Evolutionary conservation across 2,113 vertebrate species (phyloP).

Genomic region (Poecile atricapillus): DNA sequence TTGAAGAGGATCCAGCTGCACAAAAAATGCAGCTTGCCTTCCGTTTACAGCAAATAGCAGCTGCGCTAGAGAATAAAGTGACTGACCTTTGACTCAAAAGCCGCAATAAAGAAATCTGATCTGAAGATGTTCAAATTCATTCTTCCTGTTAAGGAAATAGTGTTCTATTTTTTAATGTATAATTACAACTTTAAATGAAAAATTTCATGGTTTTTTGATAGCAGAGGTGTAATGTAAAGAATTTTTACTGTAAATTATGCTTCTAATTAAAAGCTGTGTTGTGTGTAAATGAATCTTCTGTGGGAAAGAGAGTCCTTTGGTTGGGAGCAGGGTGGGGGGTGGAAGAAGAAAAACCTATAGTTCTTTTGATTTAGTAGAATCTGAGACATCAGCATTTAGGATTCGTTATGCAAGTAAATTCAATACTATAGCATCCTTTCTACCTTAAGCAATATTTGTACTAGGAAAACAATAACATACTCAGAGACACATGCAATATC

Average conservation of each 20-base stretch:
- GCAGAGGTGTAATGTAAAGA: conserved; percentile 71
- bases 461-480: conserved; percentile 50
- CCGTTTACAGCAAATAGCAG: conserved; percentile 95
- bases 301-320: conserved; percentile 60
- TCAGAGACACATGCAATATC: conserved; percentile 65
- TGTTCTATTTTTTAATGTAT: conserved; percentile 77
- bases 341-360: conserved; percentile 44
- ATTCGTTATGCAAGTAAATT: conserved; percentile 69
- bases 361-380: conserved; percentile 57
- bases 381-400: conserved; percentile 61
- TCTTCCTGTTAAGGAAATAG: conserved; percentile 74
- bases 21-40: conserved; percentile 98
- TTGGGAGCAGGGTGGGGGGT: conserved; percentile 47
- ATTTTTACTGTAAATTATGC: conserved; percentile 77
- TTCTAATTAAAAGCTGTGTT: conserved; percentile 74
- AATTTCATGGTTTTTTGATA: conserved; percentile 68
- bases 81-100: conserved; percentile 90
- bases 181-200: conserved; percentile 74
- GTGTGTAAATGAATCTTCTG: conserved; percentile 67
- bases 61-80: conserved; percentile 96
- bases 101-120: conserved; percentile 69
- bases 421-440: conserved; percentile 55
- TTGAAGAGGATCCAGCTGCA: conserved; percentile 93
- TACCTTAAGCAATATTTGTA: conserved; percentile 72
- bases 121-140: conserved; percentile 69